Percentiles rank a stretch among this genome's conserved stretches.
Conservation (phyloP, 2,888 invertebrate species). For the Lasioglossum leucozonium region DNA sequence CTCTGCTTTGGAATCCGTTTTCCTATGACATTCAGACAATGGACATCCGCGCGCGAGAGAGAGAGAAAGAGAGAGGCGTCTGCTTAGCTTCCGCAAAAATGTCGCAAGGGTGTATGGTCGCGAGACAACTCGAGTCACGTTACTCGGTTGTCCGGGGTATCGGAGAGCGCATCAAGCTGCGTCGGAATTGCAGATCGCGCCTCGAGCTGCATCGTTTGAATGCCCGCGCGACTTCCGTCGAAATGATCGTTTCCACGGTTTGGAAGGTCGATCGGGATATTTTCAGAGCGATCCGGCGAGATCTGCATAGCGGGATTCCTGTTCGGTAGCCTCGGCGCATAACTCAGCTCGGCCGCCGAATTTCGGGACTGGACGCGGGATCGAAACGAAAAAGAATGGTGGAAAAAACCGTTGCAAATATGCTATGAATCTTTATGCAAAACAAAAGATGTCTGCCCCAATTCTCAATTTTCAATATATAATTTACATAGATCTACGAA, state of each 20-base stretch:
- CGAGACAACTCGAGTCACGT: constrained; percentile 14
- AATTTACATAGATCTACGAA: too few species aligned
- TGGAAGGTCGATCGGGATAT: constrained; percentile 3
- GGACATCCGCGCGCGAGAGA: constrained; percentile 2
- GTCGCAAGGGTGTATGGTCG: neutral
- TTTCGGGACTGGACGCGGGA: neutral
- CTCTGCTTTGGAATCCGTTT: neutral
- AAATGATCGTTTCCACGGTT: constrained; percentile 17
- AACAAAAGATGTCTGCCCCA: too few species aligned
- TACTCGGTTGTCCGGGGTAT: constrained; percentile 14
- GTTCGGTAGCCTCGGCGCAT: too few species aligned
- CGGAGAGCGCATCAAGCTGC: constrained; percentile 24
- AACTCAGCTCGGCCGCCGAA: neutral
- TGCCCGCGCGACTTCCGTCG: constrained; percentile 23
- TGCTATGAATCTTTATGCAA: too few species aligned
- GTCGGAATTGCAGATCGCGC: constrained; percentile 58
- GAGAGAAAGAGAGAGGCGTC: too few species aligned
- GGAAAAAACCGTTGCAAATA: neutral
- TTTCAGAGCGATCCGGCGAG: neutral
- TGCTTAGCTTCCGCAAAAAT: constrained; percentile 3
- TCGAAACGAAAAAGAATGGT: too few species aligned
- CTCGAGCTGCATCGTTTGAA: constrained; percentile 18
- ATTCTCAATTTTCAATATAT: too few species aligned
- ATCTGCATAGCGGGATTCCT: neutral
- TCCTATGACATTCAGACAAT: neutral